Conservation (phyloP, 2,113 vertebrate species). For the Ammodytes dubius region DNA sequence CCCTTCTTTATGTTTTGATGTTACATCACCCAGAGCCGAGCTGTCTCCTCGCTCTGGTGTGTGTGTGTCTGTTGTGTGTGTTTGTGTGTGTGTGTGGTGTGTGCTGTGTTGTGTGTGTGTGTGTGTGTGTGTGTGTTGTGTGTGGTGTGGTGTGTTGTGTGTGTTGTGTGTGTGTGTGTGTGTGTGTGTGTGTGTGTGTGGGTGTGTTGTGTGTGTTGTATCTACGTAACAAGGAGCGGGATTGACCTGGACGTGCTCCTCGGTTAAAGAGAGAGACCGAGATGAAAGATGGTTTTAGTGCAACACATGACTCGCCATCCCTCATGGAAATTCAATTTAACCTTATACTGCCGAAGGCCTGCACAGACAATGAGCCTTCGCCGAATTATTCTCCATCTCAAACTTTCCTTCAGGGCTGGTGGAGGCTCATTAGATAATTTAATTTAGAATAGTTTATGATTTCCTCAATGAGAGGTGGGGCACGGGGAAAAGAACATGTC, state of each 20-base stretch:
- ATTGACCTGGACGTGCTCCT: constrained; percentile 55
- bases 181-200: too few species aligned
- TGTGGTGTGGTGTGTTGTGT: too few species aligned
- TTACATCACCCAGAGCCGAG: constrained; percentile 21
- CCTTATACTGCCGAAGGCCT: constrained; percentile 46
- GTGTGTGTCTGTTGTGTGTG: not conserved
- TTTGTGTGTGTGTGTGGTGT: too few species aligned
- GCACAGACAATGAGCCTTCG: constrained; percentile 42
- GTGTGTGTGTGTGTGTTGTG: too few species aligned
- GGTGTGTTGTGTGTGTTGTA: not conserved
- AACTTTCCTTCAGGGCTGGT: constrained; percentile 46
- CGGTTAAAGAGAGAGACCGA: constrained; percentile 27
- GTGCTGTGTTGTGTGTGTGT: too few species aligned
- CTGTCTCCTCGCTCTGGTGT: constrained; percentile 9
- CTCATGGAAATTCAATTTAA: constrained; percentile 66
- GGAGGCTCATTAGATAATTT: constrained; percentile 59
- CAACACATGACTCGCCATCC: constrained; percentile 39
- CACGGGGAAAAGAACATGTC: constrained; percentile 8
- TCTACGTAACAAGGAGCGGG: constrained; percentile 44
- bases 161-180: too few species aligned
- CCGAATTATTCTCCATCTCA: constrained; percentile 43
- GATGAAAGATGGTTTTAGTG: constrained; percentile 46
- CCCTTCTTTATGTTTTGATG: constrained; percentile 15
- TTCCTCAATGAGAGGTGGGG: constrained; percentile 29
- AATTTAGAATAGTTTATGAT: constrained; percentile 61